Base-by-base conservation (phyloP, 2,888 invertebrate species). In the Thyatira batis region DNA sequence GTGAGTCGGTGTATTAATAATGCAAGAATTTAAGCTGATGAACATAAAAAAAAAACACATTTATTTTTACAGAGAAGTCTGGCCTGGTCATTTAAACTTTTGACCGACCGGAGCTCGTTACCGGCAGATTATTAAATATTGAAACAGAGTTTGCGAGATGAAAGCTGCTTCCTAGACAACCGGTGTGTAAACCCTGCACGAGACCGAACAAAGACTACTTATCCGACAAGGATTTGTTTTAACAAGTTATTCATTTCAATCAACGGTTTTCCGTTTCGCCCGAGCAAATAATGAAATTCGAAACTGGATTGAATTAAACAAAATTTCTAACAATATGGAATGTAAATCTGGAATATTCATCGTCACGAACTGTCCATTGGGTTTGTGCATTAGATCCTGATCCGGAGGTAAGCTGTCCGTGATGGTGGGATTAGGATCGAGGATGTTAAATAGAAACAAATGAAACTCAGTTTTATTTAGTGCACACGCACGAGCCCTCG, bases 91-190 rank as follows among this genome's bases (percentile, higher is more conserved):
- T 92, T 92, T 90, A 90, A 91, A 92, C 90, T 91, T 92, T 91
- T 86, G n/a, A 17, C 85, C 82, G 77, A 83, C 76, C 67, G 71
- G 71, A 84, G 79, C 90, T 92, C 88, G 92, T 92, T 92, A 92
- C 82, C 71, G 76, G 58, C 71, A 92, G 92, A 92, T 92, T 92
- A 92, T 90, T 89, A 89, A 92, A 92, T 89, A 91, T 90, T 90
- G 88, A 87, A 89, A 82, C 88, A 84, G 82, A 79, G 82, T 82
- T 82, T 74, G 80, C 69, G 83, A 79, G 86, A 87, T 87, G 79
- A 86, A 87, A 85, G 80, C 82, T 71, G 80, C 78, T 71, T 84
- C 85, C 87, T 87, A 87, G 87, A 85, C 87, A 73, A 84, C 84
- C 82, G 69, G 69, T 68, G 72, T 70, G 71, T 65, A 80, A 77